Evolutionary conservation across 2,888 invertebrate genomes (phyloP), one percentile per base, ranked within the genome.

Genomic region (Andricus curvator): DNA sequence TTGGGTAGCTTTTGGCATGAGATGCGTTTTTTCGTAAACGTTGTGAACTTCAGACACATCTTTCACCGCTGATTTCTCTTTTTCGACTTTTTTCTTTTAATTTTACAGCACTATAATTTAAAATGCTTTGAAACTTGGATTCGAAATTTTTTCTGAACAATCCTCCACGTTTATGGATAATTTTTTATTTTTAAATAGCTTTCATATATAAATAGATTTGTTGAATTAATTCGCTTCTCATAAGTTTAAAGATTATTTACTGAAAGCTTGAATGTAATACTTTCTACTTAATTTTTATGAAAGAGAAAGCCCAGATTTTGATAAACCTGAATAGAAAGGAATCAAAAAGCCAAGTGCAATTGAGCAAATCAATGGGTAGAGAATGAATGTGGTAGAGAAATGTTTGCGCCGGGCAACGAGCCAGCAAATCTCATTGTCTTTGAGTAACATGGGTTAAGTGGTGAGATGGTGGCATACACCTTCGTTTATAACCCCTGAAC

Each of bases 391-490:
- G 51, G 48, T 29, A 11, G n/a, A 33, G 25, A 74, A 74, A 56
- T 74, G 51, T 56, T 56, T 74, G 25, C 70, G 25, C 33, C 51
- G 74, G 51, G 51, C 74, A 74, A 56, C 51, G 51, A 74, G 74
- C 74, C 74, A 74, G 51, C 29, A 74, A 74, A 74, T 74, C 51
- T 29, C 74, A 74, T 74, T 74, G 56, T 74, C 74, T 74, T 74
- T 56, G 56, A 51, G 74, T 74, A 74, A 56, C 51, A 74, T 74
- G 74, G 74, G n/a, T 56, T 74, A 74, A 74, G 74, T 74, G 74
- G 48, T 56, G 70, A 48, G n/a, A 66, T 66, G 66, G 66, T n/a
- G 37, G 66, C n/a, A 66, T 66, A 66, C 37, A 66, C 20, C 37
- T 33, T 13, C 66, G 41, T 41, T 66, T 74, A 74, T 74, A 33